Conservation (phyloP, 2,888 invertebrate species). For the Scaptomyza reducta region DNA sequence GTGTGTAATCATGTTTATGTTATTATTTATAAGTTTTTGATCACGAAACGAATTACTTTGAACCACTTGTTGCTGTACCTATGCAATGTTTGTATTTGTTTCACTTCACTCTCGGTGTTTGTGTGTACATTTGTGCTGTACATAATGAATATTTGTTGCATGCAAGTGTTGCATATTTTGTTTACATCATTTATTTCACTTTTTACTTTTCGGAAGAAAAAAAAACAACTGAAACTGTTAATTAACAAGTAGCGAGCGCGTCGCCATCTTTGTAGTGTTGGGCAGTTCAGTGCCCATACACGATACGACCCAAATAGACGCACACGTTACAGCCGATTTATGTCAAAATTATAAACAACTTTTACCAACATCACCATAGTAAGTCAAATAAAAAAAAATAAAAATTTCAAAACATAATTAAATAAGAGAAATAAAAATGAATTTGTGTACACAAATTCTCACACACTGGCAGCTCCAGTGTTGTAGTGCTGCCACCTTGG, state of each 20-base stretch:
- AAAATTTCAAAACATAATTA: too few relatives aligned
- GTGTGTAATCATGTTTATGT: constrained; percentile 10
- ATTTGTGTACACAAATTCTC: not conserved
- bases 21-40: constrained; percentile 35
- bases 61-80: constrained; percentile 75
- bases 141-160: constrained; percentile 43
- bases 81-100: constrained; percentile 78
- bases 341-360: not conserved
- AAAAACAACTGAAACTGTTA: constrained; percentile 74
- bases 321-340: constrained; percentile 17
- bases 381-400: not conserved
- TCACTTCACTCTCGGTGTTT: constrained; percentile 61
- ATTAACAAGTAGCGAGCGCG: constrained; percentile 78
- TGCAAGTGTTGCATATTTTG: constrained; percentile 45
- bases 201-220: constrained; percentile 61
- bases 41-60: constrained; percentile 34
- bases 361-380: not conserved
- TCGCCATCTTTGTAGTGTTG: constrained; percentile 76
- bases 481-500: constrained; percentile 37
- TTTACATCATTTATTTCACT: constrained; percentile 51
- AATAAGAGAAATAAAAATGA: too few relatives aligned
- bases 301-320: constrained; percentile 25
- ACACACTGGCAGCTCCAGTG: constrained; percentile 13
- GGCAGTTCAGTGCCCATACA: constrained; percentile 24
- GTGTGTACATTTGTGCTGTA: constrained; percentile 28